Evolutionary conservation across 2,797 vertebrate genomes (phyloP).

Genomic region (Chaetodon trifasciatus): DNA sequence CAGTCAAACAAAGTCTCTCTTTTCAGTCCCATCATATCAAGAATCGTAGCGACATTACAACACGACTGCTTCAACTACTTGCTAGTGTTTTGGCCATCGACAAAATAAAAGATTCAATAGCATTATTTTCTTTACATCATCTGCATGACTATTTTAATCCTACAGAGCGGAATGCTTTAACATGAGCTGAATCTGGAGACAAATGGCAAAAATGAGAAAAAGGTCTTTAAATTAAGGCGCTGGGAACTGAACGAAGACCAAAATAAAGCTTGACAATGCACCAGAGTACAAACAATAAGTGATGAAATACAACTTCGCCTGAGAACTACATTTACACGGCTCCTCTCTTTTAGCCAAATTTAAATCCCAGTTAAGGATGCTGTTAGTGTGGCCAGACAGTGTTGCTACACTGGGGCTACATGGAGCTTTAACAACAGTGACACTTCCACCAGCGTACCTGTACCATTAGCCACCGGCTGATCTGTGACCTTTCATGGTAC

Average conservation of each 20-base stretch:
- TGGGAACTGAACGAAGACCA: not conserved
- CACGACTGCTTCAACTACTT: constrained; percentile 18
- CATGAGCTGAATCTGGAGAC: not conserved
- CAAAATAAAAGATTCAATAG: constrained; percentile 6
- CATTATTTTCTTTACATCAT: not conserved
- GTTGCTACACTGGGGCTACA: not conserved
- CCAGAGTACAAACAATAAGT: not conserved
- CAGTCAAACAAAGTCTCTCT: constrained; percentile 37
- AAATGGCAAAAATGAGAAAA: not conserved
- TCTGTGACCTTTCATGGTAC: not conserved
- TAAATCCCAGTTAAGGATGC: not conserved
- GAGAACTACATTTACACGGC: not conserved
- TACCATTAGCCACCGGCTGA: not conserved
- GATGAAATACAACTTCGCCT: not conserved
- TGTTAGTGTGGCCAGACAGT: not conserved
- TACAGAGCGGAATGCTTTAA: not conserved
- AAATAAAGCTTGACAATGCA: constrained; percentile 8
- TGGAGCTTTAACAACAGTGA: not conserved
- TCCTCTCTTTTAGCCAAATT: not conserved
- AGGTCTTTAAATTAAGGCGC: constrained; percentile 14
- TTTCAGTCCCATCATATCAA: constrained; percentile 51
- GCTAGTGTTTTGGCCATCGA: constrained; percentile 12
- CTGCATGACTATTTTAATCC: not conserved
- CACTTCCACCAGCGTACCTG: not conserved
- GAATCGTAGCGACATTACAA: constrained; percentile 31